Evolutionary conservation across 92 coral and sea anemone species (phyloP).

Genomic region (Micromussa lordhowensis): DNA sequence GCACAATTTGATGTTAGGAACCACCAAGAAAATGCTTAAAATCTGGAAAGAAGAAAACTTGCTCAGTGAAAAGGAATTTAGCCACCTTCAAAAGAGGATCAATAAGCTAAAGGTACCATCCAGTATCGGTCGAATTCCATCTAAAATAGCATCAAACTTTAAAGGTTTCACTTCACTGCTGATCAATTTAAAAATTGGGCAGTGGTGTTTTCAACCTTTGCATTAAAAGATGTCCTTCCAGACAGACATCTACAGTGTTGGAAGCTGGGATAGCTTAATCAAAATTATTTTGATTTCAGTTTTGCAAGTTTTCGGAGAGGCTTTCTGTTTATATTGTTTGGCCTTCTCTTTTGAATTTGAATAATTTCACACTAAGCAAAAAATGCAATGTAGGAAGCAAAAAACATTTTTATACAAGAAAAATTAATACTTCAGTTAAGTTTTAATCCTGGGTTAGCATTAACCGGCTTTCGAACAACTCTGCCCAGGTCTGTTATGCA

Average conservation of each 20-base stretch:
- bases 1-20: too few species aligned
- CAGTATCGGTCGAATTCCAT: conserved; percentile 52
- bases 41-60: too few species aligned
- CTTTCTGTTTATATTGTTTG: conserved; percentile 40
- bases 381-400: too few species aligned
- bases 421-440: too few species aligned
- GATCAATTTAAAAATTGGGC: conserved; percentile 69
- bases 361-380: too few species aligned
- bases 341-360: too few species aligned
- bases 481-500: too few species aligned
- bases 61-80: too few species aligned
- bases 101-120: conserved; percentile 41
- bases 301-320: conserved; percentile 40
- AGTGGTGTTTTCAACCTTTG: conserved; percentile 51
- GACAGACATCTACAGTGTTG: conserved; percentile 50
- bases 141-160: conserved; percentile 59
- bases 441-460: too few species aligned
- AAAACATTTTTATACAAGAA: too few species aligned
- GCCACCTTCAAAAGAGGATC: not conserved
- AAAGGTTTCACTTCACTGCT: conserved; percentile 68
- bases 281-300: conserved; percentile 38
- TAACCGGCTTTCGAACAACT: too few species aligned
- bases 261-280: conserved; percentile 61
- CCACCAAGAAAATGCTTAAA: too few species aligned
- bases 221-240: conserved; percentile 51